A percentile compares a stretch with the other conserved stretches of the same genome.
These are phyloP conservation scores for Percina caprodes DNA, from an alignment of 2,113 vertebrate species.

Conservation along the genomic window DNA sequence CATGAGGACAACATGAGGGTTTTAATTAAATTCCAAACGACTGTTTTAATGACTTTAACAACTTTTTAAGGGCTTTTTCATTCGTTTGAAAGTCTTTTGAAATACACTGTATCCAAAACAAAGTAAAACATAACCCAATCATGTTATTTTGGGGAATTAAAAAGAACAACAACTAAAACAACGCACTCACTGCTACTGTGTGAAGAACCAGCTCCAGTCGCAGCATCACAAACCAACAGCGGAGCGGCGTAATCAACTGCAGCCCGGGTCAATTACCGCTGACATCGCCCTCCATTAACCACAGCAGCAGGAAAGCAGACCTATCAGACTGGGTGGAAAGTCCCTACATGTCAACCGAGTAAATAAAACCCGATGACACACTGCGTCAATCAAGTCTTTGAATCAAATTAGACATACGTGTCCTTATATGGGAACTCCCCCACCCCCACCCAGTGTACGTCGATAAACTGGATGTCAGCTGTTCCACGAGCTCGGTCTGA, in stretches of 20 bases:
- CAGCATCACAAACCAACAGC: constrained; percentile 56
- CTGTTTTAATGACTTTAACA: too few relatives aligned
- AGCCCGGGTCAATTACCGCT: constrained; percentile 59
- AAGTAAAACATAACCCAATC: too few relatives aligned
- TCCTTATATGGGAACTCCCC: not conserved
- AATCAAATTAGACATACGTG: constrained; percentile 5
- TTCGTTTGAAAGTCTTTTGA: too few relatives aligned
- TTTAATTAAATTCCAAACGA: too few relatives aligned
- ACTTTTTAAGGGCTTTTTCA: too few relatives aligned
- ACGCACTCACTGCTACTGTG: constrained; percentile 64
- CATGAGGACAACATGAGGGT: too few relatives aligned
- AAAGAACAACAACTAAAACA: too few relatives aligned
- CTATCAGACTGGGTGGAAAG: not conserved
- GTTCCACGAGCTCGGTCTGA: too few relatives aligned
- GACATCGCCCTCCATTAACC: constrained; percentile 47
- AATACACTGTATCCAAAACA: too few relatives aligned
- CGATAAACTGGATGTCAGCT: not conserved
- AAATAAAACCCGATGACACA: constrained; percentile 38
- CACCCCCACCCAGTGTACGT: constrained; percentile 18
- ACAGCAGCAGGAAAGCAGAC: constrained; percentile 19
- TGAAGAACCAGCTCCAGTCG: constrained; percentile 60
- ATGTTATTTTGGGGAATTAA: too few relatives aligned
- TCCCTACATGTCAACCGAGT: constrained; percentile 15
- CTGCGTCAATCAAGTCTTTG: not conserved
- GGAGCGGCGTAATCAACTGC: constrained; percentile 65